A percentile compares a stretch with the other conserved stretches of the same genome.
Evolutionary conservation across 2,888 invertebrate genomes (phyloP).

Genomic region (Slavum lentiscoides): DNA sequence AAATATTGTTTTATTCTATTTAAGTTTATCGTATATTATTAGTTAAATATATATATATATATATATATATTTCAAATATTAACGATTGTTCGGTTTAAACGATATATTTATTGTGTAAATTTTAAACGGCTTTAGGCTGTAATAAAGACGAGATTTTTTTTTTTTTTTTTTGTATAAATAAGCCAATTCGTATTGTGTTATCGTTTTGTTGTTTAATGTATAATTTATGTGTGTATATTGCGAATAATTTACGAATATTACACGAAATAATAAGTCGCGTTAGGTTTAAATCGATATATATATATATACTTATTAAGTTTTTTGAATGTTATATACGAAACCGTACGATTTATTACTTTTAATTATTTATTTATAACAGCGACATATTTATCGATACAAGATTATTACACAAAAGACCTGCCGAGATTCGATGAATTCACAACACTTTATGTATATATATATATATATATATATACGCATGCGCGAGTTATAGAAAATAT

Average conservation of each 20-base stretch:
- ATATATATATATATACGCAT: background rate
- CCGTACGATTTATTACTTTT: background rate
- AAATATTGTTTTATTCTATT: conserved; percentile 6
- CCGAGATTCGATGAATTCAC: background rate
- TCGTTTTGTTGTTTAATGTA: conserved; percentile 35
- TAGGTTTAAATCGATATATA: background rate
- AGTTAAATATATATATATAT: background rate
- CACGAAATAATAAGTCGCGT: background rate
- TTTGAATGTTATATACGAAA: background rate
- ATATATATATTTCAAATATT: background rate
- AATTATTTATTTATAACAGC: background rate
- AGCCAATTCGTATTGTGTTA: conserved; percentile 33
- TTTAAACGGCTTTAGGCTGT: conserved; percentile 2
- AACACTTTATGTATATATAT: background rate
- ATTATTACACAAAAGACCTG: background rate
- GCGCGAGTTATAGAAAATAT: conserved; percentile 4
- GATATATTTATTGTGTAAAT: background rate
- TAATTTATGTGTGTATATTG: conserved; percentile 10
- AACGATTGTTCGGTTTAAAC: conserved; percentile 23
- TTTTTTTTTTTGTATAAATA: conserved; percentile 30
- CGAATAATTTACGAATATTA: background rate
- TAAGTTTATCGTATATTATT: conserved; percentile 15
- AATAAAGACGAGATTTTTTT: no score
- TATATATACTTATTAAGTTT: no score
- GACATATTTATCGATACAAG: background rate